Base-by-base conservation (phyloP, 2,113 vertebrate species). In the Vombatus ursinus region DNA sequence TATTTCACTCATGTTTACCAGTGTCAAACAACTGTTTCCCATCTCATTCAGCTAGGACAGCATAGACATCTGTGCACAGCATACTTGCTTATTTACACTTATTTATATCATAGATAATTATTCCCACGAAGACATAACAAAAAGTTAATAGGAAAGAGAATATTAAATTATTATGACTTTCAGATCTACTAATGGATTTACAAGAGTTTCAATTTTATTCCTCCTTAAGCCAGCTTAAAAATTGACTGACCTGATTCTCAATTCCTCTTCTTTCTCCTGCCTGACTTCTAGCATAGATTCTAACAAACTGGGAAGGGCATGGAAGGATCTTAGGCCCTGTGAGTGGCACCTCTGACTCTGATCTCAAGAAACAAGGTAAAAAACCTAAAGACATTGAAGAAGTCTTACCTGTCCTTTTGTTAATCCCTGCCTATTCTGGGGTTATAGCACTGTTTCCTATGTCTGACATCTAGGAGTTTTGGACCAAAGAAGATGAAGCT, bases 61-160 rank as follows among this genome's bases (percentile, higher is more conserved):
- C 5, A 2, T 8, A 93, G 28, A 31, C 25, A 68, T 53, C 57
- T 93, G 44, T 89, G 47, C 25, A 25, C 2, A 61, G 48, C 19
- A 52, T 52, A 19, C 52, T 52, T 52, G 52, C 52, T 52, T 52
- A 22, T 52, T 52, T 52, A n/a, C 8, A 52, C 94, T 90, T 25
- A 47, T 24, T 93, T 50, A 91, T 3, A 90, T 52, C 53, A 50
- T 19, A 92, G 68, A 89, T 92, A 90, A 94, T 68, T 61, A 57
- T 91, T 53, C 10, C 77, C 91, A 93, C 93, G 90, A 68, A 95
- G 91, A 89, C 52, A 77, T 51, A 90, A 90, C 22, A 94, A 61
- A 92, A 93, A 52, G 90, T 54, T 44, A 84, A 53, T 49, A 54
- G 91, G 90, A 49, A 51, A 61, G n/a, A 92, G 47, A 93, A 90